Evolutionary conservation across 2,888 invertebrate genomes (phyloP), one percentile per base, ranked within the genome.

Genomic region (Sympetrum striolatum): DNA sequence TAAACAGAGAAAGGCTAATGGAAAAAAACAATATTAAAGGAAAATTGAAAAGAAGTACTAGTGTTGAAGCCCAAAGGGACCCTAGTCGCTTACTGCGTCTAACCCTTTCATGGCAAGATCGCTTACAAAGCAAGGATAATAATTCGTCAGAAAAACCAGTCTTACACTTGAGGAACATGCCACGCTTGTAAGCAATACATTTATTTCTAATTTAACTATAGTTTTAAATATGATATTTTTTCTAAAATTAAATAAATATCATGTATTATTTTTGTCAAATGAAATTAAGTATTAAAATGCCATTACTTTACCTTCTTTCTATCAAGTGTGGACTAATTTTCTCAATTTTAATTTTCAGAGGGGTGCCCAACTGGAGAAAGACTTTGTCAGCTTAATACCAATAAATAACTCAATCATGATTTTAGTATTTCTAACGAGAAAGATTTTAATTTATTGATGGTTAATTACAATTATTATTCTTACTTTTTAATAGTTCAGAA

Each of bases 121-220:
- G 60, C 22, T 18, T 86, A 37, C 37, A 14, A n/a, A 86, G 86
- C 86, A 86, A 86, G 64, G 37, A 58, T 35, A 22, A 35, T 37
- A 37, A 60, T 35, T 22, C 60, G 15, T 37, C 39, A 35, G 53
- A 15, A 31, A 86, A 86, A n/a, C 86, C 86, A 6, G 8, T 60
- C 37, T 86, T 86, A 31, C 86, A 86, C 39, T 60, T 86, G 37
- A 60, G 60, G 39, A 86, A 86, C n/a, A 86, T 86, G 86, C 86
- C 86, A 37, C 86, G 35, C 58, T 37, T 86, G 86, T 86, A 60
- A 86, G 81, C 2, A 82, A n/a, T 4, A 53, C 15, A 18, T 53
- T 18, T 8, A 53, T 53, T 18, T 18, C 2, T 18, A 53, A 53
- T 53, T 53, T 53, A 2, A 53, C 15, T 8, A 0, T 80, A 8